Conservation (phyloP, 64 coral and sea anemone species). For the Astreopora myriophthalma region DNA sequence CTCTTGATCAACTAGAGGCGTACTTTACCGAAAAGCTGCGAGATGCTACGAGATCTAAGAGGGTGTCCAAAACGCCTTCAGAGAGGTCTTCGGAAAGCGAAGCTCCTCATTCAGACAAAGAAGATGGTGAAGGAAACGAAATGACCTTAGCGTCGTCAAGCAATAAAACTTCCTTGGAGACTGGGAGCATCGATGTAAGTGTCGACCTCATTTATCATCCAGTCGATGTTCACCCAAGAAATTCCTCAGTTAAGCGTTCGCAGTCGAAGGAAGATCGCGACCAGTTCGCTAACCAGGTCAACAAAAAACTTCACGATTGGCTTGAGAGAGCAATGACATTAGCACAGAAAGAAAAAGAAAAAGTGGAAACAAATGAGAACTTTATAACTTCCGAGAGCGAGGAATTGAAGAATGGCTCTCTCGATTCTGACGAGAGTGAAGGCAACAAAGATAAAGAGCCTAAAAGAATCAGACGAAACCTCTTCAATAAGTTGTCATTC, state of each 20-base stretch:
- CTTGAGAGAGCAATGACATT: constrained; percentile 13
- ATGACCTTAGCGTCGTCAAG: neutral
- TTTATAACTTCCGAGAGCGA: constrained; percentile 9
- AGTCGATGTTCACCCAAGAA: neutral
- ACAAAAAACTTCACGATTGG: constrained; percentile 44
- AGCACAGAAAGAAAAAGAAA: constrained; percentile 17
- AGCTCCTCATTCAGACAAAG: constrained; percentile 1
- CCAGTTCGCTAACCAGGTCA: constrained; percentile 23
- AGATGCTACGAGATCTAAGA: neutral
- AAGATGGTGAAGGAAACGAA: constrained; percentile 2
- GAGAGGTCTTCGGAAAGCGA: constrained; percentile 41
- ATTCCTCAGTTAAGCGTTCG: neutral
- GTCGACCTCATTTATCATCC: constrained; percentile 5
- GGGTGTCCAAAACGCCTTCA: constrained; percentile 7
- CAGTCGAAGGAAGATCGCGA: neutral
- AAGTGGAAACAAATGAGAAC: neutral
- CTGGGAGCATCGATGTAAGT: neutral
- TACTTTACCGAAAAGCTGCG: constrained; percentile 38
- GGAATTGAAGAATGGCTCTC: constrained; percentile 16
- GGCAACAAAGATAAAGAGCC: constrained; percentile 14
- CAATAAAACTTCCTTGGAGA: neutral
- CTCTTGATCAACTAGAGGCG: constrained; percentile 16
- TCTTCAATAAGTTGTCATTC: constrained; percentile 17
- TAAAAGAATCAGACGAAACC: neutral
- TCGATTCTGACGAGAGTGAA: constrained; percentile 33